Evolutionary conservation across 2,888 invertebrate species (phyloP), one percentile per base, ranked within the genome.

Genomic region (Drepana falcataria): DNA sequence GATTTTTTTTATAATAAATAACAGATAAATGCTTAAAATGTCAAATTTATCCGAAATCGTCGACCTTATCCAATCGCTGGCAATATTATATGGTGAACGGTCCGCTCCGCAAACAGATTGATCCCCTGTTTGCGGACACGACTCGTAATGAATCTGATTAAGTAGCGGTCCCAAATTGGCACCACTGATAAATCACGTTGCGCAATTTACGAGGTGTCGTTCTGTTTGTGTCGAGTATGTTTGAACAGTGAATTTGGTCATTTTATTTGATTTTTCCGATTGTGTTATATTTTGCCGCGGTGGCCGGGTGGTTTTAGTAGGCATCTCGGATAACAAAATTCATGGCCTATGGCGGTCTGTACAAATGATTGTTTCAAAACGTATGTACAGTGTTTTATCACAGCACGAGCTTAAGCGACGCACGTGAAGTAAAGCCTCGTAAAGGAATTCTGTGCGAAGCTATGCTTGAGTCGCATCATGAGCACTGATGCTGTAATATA

Each of bases 121-220:
- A 59, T 59, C 57, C 55, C 58, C 69, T 79, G 77, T 82, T 80
- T 80, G 75, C 71, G 58, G 74, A 81, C 76, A 79, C 75, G 67
- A 61, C 59, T 74, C 63, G 81, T 87, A 87, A 88, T 88, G 82
- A 85, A 85, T 77, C 87, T 87, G 86, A 88, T 87, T 87, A 87
- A 88, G 88, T 87, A 87, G 88, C 85, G 75, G 71, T 70, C 67
- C 65, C 67, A 65, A 70, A 76, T 77, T 60, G 70, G 69, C 72
- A 71, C 67, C 65, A 71, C 67, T 65, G 68, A 69, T 69, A 66
- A 68, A 73, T 75, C 72, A 75, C 69, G 64, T 69, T 68, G 60
- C 55, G 59, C 3, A 51, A 51, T 34, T 51, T 51, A 60, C 67
- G 63, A 64, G 67, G 59, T 55, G 53, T 52, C 35, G 48, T 55